Base-by-base conservation (phyloP, 2,888 invertebrate species). In the Heliconius ismenius region DNA sequence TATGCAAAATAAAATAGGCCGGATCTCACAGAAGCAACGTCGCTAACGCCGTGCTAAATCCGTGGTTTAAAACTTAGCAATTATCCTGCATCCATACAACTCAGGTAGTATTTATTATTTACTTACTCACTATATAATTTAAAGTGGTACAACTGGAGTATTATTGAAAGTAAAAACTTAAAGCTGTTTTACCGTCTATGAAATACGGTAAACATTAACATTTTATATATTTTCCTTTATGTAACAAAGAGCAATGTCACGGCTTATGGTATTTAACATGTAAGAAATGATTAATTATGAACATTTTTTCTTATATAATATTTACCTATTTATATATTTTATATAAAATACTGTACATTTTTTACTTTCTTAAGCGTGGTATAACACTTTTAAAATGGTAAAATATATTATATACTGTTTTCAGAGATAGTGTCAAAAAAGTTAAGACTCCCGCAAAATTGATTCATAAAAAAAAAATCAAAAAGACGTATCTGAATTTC, bases 211-310 rank as follows among this genome's bases (percentile, higher is more conserved):
- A n/a, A 36, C 65, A n/a, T 65, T 6, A n/a, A 65, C n/a, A n/a
- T 11, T n/a, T 58, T 2, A 9, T 39, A 39, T 39, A 39, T 11
- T 11, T 79, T 75, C 79, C 79, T 79, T 79, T 68, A 21, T 54
- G 74, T 75, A 79, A 78, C 62, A 73, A 76, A 76, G 64, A 78
- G 75, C 78, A 78, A 79, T 78, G 70, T 65, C 70, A 58, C 70
- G 58, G 58, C n/a, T 32, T 70, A 15, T 58, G 1, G 58, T 36
- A n/a, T 58, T 58, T 70, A 58, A 32, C 24, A 43, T 36, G 32
- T 15, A 32, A 67, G 4, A 58, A 21, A 28, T 18, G 15, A 26
- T 28, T 43, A 62, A 24, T 67, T 67, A 18, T 9, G 7, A 67
- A 9, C 1, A 24, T 67, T 39, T 67, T 67, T 39, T 24, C 65